Conservation (phyloP, 2,888 invertebrate species). For the Apodemia duryi region DNA sequence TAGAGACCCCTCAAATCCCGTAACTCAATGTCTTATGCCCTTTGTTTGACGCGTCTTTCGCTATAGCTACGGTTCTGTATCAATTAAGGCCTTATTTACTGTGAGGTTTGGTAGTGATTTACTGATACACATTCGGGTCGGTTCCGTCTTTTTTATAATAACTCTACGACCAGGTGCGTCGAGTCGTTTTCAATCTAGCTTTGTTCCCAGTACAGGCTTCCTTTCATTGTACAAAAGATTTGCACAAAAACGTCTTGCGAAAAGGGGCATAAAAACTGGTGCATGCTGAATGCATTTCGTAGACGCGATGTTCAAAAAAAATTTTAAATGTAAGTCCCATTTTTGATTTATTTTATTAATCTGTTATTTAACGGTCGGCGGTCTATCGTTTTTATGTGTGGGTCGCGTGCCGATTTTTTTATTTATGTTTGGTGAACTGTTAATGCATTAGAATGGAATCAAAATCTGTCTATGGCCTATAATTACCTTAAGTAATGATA, state of each 20-base stretch:
- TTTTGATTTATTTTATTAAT: constrained; percentile 25
- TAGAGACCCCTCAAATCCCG: constrained; percentile 54
- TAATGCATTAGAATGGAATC: not conserved
- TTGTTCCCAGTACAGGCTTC: constrained; percentile 47
- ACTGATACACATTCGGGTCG: constrained; percentile 41
- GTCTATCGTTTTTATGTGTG: constrained; percentile 39
- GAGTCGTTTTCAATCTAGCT: constrained; percentile 46
- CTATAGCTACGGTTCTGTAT: constrained; percentile 44
- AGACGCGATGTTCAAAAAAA: constrained; percentile 29
- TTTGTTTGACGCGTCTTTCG: constrained; percentile 52
- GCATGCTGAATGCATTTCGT: constrained; percentile 46
- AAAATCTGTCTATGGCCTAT: not conserved
- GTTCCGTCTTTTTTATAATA: constrained; percentile 44
- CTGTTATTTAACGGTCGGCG: constrained; percentile 32
- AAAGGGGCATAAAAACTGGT: constrained; percentile 54
- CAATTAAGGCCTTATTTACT: constrained; percentile 66
- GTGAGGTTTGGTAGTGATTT: constrained; percentile 56
- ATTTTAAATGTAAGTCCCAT: constrained; percentile 28
- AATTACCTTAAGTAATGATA: not conserved
- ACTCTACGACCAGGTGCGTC: constrained; percentile 62
- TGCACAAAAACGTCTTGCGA: constrained; percentile 70
- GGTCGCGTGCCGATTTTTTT: constrained; percentile 58
- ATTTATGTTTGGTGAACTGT: not conserved
- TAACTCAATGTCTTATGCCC: constrained; percentile 67
- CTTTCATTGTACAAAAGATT: constrained; percentile 72